Conservation (phyloP, 2,888 invertebrate species). For the Synergus laeviventris region DNA sequence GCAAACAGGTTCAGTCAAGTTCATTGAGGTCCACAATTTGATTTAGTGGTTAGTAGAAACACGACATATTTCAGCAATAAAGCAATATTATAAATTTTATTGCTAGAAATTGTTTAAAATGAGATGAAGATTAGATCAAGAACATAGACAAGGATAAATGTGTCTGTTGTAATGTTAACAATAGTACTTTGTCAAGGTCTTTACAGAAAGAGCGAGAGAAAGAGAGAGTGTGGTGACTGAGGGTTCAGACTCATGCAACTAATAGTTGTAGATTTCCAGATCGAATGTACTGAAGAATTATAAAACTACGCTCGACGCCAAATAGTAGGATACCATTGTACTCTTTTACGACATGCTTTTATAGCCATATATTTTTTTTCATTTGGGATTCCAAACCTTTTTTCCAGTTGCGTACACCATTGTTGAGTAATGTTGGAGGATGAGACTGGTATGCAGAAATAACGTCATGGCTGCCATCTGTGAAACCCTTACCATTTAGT, state of each 20-base stretch:
- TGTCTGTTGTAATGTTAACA: slow-evolving; percentile 54
- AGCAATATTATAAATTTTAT: slow-evolving; percentile 54
- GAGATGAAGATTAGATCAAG: slow-evolving; percentile 52
- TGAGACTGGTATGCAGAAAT: slow-evolving; percentile 73
- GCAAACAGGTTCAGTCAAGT: background rate
- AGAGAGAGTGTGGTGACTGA: background rate
- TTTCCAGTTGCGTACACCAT: slow-evolving; percentile 73
- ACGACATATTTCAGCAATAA: slow-evolving; percentile 56
- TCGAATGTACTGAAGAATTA: slow-evolving; percentile 21
- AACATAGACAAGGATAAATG: slow-evolving; percentile 47
- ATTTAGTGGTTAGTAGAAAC: slow-evolving; percentile 51
- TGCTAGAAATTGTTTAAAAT: slow-evolving; percentile 46
- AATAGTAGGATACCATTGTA: slow-evolving; percentile 37
- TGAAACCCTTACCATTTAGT: slow-evolving; percentile 73
- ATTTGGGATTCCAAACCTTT: slow-evolving; percentile 71
- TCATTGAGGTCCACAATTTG: slow-evolving; percentile 43
- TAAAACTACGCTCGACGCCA: slow-evolving; percentile 19
- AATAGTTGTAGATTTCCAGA: slow-evolving; percentile 25
- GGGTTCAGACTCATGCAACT: slow-evolving; percentile 27
- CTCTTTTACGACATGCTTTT: slow-evolving; percentile 40
- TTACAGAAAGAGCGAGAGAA: background rate
- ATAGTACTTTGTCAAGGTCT: slow-evolving; percentile 47
- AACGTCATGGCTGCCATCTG: slow-evolving; percentile 74
- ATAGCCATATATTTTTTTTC: slow-evolving; percentile 45
- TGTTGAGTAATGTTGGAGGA: slow-evolving; percentile 72